These are phyloP conservation scores for Cyclargus thomasi DNA, from an alignment of 1,140 invertebrate species.

Conservation along the genomic window DNA sequence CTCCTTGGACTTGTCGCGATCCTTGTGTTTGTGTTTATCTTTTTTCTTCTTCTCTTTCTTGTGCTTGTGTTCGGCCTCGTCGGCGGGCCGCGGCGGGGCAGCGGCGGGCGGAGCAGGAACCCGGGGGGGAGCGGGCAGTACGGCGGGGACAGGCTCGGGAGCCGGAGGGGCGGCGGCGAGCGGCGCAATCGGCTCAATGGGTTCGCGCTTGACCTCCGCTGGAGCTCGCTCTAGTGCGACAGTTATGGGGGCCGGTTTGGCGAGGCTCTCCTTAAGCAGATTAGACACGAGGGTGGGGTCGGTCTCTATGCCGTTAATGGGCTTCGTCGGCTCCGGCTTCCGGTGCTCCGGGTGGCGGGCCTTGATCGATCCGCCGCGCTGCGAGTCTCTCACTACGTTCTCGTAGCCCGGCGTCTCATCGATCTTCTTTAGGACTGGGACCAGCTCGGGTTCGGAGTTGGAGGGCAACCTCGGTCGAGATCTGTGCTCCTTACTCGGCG, in stretches of 20 bases:
- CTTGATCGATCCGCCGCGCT: constrained; percentile 45
- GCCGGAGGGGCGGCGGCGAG: constrained; percentile 25
- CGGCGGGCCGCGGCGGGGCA: constrained; percentile 31
- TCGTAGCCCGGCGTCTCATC: constrained; percentile 66
- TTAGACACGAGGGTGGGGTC: constrained; percentile 68
- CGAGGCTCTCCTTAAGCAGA: constrained; percentile 68
- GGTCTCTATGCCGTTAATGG: constrained; percentile 65
- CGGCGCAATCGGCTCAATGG: constrained; percentile 27
- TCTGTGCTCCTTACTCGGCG: constrained; percentile 43
- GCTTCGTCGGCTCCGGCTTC: constrained; percentile 38
- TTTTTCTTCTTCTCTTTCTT: constrained; percentile 74
- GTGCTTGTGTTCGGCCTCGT: constrained; percentile 53
- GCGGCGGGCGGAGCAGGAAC: constrained; percentile 20
- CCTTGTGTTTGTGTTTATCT: constrained; percentile 74
- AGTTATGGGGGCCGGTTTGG: constrained; percentile 59
- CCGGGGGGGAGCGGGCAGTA: constrained; percentile 20
- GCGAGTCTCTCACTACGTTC: constrained; percentile 56
- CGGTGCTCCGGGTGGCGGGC: constrained; percentile 30
- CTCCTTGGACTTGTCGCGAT: constrained; percentile 66
- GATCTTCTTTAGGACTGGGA: constrained; percentile 62
- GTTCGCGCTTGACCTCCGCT: constrained; percentile 48
- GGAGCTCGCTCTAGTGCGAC: constrained; percentile 52
- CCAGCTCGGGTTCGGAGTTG: constrained; percentile 57
- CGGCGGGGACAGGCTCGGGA: constrained; percentile 7
- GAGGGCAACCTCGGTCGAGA: constrained; percentile 43